These are phyloP conservation scores for Euplagia quadripunctaria DNA, from an alignment of 2,888 invertebrate genomes.

Conservation along the genomic window DNA sequence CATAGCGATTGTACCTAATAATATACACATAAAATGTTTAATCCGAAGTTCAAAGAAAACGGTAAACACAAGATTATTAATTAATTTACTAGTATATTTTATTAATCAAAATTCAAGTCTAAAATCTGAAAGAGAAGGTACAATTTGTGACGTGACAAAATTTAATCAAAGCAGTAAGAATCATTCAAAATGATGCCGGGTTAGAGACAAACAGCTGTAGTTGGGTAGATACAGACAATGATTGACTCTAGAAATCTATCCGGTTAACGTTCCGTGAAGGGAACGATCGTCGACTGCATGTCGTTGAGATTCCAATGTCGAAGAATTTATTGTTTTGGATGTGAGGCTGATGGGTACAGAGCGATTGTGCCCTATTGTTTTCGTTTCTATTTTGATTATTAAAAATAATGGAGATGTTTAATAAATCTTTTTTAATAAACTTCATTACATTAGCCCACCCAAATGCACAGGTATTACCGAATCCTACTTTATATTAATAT, in stretches of 20 bases:
- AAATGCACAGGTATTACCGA: no score
- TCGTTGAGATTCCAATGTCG: constrained; percentile 31
- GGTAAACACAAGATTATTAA: no score
- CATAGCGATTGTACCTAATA: no score
- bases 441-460: no score
- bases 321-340: constrained; percentile 20
- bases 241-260: constrained; percentile 62
- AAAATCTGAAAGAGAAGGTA: not conserved
- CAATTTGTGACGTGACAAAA: not conserved
- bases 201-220: constrained; percentile 59
- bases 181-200: constrained; percentile 48
- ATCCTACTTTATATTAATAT: no score
- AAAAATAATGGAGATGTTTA: not conserved
- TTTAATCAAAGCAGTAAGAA: constrained; percentile 61
- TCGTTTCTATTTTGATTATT: not conserved
- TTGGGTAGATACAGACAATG: constrained; percentile 57
- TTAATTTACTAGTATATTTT: no score
- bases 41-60: no score
- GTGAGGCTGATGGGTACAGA: not conserved
- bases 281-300: constrained; percentile 54
- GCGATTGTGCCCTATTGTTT: not conserved
- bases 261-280: constrained; percentile 62
- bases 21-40: no score
- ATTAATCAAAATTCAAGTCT: not conserved
- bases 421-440: no score